These are phyloP conservation scores for Tetragnatha montana DNA, from an alignment of 2,888 invertebrate species.

Conservation along the genomic window DNA sequence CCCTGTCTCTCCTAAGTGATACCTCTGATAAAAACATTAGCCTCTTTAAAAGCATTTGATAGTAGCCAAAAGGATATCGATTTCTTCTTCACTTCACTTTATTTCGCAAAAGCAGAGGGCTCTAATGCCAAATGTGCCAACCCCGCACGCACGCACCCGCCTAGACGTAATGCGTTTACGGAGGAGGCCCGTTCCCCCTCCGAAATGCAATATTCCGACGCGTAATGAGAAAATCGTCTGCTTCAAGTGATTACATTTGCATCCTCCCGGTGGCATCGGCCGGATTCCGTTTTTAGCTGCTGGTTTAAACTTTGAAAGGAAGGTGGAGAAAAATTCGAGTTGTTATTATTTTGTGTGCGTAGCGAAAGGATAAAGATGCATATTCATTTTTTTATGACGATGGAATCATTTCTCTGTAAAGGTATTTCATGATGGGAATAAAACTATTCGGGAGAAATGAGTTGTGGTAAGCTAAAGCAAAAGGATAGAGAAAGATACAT, in stretches of 20 bases:
- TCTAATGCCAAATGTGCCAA: slow-evolving; percentile 49
- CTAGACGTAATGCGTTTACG: slow-evolving; percentile 52
- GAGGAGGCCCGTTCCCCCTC: slow-evolving; percentile 4
- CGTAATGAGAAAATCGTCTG: slow-evolving; percentile 64
- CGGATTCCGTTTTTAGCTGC: slow-evolving; percentile 19
- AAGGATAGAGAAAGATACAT: too few relatives aligned
- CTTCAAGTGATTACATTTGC: slow-evolving; percentile 59
- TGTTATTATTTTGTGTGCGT: background rate
- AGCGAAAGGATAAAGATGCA: background rate
- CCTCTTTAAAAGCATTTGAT: too few relatives aligned
- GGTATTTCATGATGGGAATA: too few relatives aligned
- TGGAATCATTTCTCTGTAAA: too few relatives aligned
- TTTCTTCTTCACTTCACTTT: background rate
- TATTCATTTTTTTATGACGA: background rate
- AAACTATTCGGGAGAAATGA: too few relatives aligned
- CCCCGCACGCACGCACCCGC: slow-evolving; percentile 9
- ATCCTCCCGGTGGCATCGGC: slow-evolving; percentile 18
- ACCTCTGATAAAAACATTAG: too few relatives aligned
- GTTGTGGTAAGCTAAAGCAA: too few relatives aligned
- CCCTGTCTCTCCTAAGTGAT: too few relatives aligned
- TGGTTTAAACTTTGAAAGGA: background rate
- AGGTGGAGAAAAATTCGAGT: background rate
- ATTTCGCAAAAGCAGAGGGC: slow-evolving; percentile 1
- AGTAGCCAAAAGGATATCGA: too few relatives aligned
- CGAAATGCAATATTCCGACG: slow-evolving; percentile 56